Evolutionary conservation across 2,113 vertebrate genomes (phyloP).

Genomic region (Cheilinus undulatus): DNA sequence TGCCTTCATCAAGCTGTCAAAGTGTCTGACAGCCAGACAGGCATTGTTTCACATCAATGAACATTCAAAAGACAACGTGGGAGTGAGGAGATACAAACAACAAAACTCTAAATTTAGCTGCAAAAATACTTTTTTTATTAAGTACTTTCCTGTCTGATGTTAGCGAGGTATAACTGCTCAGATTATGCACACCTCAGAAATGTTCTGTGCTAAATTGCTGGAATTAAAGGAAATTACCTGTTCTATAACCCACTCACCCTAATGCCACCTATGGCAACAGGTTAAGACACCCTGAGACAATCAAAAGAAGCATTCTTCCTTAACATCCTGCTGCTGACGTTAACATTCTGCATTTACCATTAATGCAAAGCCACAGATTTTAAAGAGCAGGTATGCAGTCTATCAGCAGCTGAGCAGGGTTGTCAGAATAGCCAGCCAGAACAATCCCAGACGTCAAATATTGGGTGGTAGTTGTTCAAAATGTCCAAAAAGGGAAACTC

Average conservation of each 20-base stretch:
- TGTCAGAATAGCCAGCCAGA: no score
- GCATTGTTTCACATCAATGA: not conserved
- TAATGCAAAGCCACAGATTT: not conserved
- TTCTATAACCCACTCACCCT: constrained; percentile 32
- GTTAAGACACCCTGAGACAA: constrained; percentile 13
- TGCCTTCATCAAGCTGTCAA: constrained; percentile 28
- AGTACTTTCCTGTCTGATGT: no score
- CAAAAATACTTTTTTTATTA: not conserved
- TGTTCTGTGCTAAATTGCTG: constrained; percentile 31
- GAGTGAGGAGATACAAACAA: not conserved
- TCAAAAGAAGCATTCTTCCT: constrained; percentile 17
- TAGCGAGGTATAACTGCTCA: not conserved
- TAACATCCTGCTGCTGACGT: not conserved
- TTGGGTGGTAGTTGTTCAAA: no score
- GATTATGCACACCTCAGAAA: not conserved
- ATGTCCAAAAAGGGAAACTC: no score
- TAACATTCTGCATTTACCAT: constrained; percentile 1
- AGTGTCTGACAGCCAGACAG: not conserved
- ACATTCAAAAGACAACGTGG: constrained; percentile 1
- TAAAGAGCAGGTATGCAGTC: not conserved
- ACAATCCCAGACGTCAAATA: no score
- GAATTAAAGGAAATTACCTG: constrained; percentile 59
- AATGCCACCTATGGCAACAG: not conserved
- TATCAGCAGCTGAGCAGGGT: no score
- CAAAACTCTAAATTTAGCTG: not conserved